Base-by-base conservation (phyloP, 2,113 vertebrate species). In the Boulengeromyrus knoepffleri region DNA sequence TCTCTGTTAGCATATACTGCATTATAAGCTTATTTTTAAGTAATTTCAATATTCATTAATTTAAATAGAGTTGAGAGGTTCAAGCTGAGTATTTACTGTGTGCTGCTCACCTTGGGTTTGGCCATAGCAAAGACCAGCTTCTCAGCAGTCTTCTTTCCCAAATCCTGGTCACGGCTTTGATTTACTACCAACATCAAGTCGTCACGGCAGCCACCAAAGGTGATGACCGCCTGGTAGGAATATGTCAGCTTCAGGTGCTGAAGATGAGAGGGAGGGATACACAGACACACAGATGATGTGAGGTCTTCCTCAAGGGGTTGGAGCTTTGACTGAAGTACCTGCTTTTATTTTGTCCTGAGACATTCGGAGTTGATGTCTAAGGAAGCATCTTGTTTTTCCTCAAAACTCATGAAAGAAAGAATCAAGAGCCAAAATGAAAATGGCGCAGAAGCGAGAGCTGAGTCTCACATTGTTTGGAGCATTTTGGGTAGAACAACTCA, bases 171-270 rank as follows among this genome's bases (percentile, higher is more conserved):
- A 93, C 95, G 96, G 91, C 85, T 95, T 93, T 97, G 96, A 94
- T 96, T 96, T 80, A 96, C 95, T 45, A 98, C 97, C 92, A 97
- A 93, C 97, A 98, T 96, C 94, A 98, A 97, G 90, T 98, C 97
- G 8, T 97, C 97, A 87, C 95, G 95, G 93, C 95, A 97, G 58
- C 97, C 97, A 77, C 97, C 97, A 90, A 98, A 98, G 46, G 97
- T 98, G 90, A 98, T 94, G 91, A 98, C 95, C 27, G 96, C 96
- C 90, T 96, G 95, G 91, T 97, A 97, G n/a, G 96, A 88, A 88
- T 97, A 96, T 0, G 96, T 95, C 89, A 95, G 88, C 92, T 97
- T 94, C 88, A 95, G 95, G 93, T 96, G 97, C 97, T 98, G 93
- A 66, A 92, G 46, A 46, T 66, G 90, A 92, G 92, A 47, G 89